Base-by-base conservation (phyloP, 92 coral and sea anemone genomes). In the Anthopleura xanthogrammica region DNA sequence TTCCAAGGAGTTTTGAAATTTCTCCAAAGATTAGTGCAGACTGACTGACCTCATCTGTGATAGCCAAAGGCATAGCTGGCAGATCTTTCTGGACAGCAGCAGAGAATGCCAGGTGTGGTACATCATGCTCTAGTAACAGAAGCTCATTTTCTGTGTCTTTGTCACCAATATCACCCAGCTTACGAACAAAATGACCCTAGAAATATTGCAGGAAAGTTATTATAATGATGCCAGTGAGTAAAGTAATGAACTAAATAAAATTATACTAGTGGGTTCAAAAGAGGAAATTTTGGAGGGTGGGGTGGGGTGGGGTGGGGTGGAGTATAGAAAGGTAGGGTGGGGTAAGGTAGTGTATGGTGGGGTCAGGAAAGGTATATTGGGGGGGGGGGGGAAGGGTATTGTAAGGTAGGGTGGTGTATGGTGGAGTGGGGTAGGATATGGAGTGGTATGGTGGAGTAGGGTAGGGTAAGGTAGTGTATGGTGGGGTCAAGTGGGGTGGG, bases 101-200 rank as follows among this genome's bases (percentile, higher is more conserved):
- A 23, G 99, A 94, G 77, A 97, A 97, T 2, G 97, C 95, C 50
- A 92, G 86, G 85, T 97, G 99, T 0, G 98, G 98, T 41, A 97
- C 93, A 77, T 97, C 99, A 42, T 95, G 97, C 74, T 97, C 99
- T 54, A 97, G 85, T 58, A 97, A 80, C 17, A 97, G 90, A 41
- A 97, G 93, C 80, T 97, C 99, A 71, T 94, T 97, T 79, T 97
- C 99, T 40, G 99, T 97, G 41, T 85, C 97, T 42, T 94, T 94
- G 86, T 97, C 99, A 23, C 99, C 99, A 39, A 94, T 90, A 75
- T 91, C 93, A 36, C 99, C 99, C 52, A 97, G 97, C 74, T 92
- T 89, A n/a, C 98, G 94, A 16, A 97, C 98, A 86, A 97, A 97
- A 77, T 97, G 99, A 46, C 99, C 99, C 99, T 97, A 84, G 43